Base-by-base conservation (phyloP, 2,113 vertebrate species). In the Cisticola juncidis region DNA sequence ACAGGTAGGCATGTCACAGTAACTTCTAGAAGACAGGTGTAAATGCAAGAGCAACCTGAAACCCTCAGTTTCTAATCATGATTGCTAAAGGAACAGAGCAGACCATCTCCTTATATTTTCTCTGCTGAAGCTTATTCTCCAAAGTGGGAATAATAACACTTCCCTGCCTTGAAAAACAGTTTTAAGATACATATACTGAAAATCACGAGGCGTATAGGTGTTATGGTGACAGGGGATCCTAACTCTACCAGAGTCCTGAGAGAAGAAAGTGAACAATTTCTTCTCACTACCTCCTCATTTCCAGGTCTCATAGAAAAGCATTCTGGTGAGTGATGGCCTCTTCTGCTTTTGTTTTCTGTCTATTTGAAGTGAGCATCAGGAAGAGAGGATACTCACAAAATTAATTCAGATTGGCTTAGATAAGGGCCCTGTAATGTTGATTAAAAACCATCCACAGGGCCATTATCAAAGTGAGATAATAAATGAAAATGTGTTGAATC, bases 361-460 rank as follows among this genome's bases (percentile, higher is more conserved):
- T 48, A 4, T 33, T 33, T 71, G 79, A 93, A 88, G 33, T 68
- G 92, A 92, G 65, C 20, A 40, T 53, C 68, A 84, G 40, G 0
- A 4, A 88, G 64, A 81, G 31, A 81, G 28, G 36, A 88, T 66
- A 78, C 25, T 88, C 60, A 86, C 47, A 48, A 82, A 96, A 96
- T 96, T 96, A 95, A 94, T 92, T 97, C 93, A 96, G 93, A 94
- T 90, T 92, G 93, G 64, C 40, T 93, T 95, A 73, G 60, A 81
- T 94, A 94, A 96, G 88, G 47, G 74, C 64, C 40, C 64, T 83
- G 82, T 90, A 93, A 93, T 90, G 68, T 57, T 94, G 93, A 97
- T 96, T 94, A 97, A 94, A 96, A 97, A 57, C 76, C 88, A 92
- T 96, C 68, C 64, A 74, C 47, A 81, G 40, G 48, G 40, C 56